A percentile compares a stretch with the other conserved stretches of the same genome.
These are phyloP conservation scores for Fopius arisanus DNA, from an alignment of 1,140 invertebrate genomes.

Conservation along the genomic window DNA sequence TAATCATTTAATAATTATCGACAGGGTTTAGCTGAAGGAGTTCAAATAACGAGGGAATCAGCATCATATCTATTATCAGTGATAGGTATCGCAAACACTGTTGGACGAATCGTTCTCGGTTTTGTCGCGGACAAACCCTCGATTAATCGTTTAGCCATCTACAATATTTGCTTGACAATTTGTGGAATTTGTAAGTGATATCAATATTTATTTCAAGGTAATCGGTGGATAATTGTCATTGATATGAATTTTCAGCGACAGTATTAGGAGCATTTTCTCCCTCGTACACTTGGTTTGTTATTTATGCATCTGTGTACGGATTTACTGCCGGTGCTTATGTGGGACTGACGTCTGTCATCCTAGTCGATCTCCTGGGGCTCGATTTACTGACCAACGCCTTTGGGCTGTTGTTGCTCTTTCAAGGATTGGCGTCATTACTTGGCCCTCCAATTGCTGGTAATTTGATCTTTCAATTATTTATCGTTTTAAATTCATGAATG, in stretches of 20 bases:
- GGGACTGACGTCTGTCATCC: conserved; percentile 88
- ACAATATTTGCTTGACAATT: conserved; percentile 84
- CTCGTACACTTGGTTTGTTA: conserved; percentile 73
- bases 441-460: conserved; percentile 90
- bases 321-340: conserved; percentile 93
- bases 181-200: conserved; percentile 83
- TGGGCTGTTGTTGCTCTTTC: conserved; percentile 88
- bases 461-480: too few species aligned
- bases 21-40: conserved; percentile 70
- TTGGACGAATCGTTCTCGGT: conserved; percentile 87
- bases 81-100: conserved; percentile 86
- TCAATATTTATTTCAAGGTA: too few species aligned
- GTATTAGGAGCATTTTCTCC: conserved; percentile 76
- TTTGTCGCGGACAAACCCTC: conserved; percentile 87
- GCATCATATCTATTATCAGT: conserved; percentile 76
- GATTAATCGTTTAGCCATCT: conserved; percentile 88
- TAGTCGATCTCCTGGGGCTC: conserved; percentile 86
- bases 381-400: conserved; percentile 92
- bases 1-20: background rate
- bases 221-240: conserved; percentile 33
- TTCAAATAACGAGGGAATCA: conserved; percentile 67
- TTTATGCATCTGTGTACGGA: conserved; percentile 86
- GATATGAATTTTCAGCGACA: conserved; percentile 75
- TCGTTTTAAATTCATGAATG: too few species aligned
- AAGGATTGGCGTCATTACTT: conserved; percentile 88